Evolutionary conservation across 2,797 vertebrate species (phyloP), one percentile per base, ranked within the genome.

Genomic region (Acipenser transmontanus): DNA sequence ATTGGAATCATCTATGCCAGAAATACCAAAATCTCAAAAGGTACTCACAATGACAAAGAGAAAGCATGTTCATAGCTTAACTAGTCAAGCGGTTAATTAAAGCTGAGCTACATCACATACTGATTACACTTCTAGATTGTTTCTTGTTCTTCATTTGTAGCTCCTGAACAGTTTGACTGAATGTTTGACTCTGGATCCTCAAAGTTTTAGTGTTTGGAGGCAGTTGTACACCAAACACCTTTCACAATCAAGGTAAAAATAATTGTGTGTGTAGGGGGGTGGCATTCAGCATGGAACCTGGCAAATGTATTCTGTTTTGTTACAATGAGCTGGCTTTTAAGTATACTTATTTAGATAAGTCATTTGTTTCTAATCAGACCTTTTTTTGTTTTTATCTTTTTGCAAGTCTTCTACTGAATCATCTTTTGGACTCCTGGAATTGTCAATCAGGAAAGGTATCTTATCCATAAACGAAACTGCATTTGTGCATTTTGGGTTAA

Each of bases 141-240:
- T 51, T 10, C 50, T 50, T 7, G 4, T 54, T 12, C 1, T 71
- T 8, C 47, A 49, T 54, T n/a, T 75, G 14, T 68, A 99, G 97
- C 88, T 99, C 70, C 88, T 99, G 65, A 81, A 63, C 78, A 94
- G 94, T 74, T 84, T 99, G 88, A 92, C 85, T 0, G 91, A 97
- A 77, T 98, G 97, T 78, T 82, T 99, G 79, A 89, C 80, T 48
- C 81, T 92, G 69, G 95, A 98, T 52, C 85, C 89, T 0, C 91
- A 96, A 77, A 97, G 90, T 79, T 85, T 94, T 62, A 91, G 88
- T 0, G 94, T 98, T 62, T 99, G 97, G 97, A 88, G 91, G 76
- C 95, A 98, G 80, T 92, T 99, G 8, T 99, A 98, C 75, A 92
- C 88, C 49, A 98, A 97, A 77, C 95, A 98, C 71, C 81, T 98